Evolutionary conservation across 2,113 vertebrate species (phyloP), one percentile per base, ranked within the genome.

Genomic region (Accipiter virgatus): DNA sequence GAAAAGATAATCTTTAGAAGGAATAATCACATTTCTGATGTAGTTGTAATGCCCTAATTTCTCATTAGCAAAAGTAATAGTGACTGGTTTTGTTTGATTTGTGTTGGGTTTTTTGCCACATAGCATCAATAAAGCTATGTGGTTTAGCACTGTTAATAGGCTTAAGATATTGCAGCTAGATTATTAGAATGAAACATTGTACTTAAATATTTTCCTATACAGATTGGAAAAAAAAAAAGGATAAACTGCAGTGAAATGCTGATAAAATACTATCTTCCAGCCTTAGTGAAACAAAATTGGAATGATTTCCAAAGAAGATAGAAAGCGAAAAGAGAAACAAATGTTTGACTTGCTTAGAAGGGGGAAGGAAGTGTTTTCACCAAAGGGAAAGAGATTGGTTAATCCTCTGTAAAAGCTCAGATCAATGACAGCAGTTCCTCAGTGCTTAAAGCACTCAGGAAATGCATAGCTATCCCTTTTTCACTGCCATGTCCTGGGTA

Each of bases 331-430:
- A 88, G 32, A 66, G 27, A 75, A 71, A 72, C 75, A 86, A 0
- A 0, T 81, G 42, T 93, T 97, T 85, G 66, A 72, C 75, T 81
- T 82, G 81, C 70, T 95, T 93, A 63, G 88, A 94, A 94, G 23
- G 66, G 48, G 81, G 59, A 95, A 95, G 81, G 59, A 95, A 95
- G 31, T 8, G 5, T 95, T 94, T 95, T 95, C 67, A 93, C 62
- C 56, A 62, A 79, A 71, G 59, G 88, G 87, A 79, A 63, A 38
- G 58, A 88, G 67, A 81, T 72, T 87, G 67, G 42, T 77, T 89
- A 88, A 70, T 87, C 47, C 75, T 83, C 58, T 67, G 10, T 80
- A 84, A 95, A 95, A 94, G 40, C 86, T 92, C 74, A 66, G 34
- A 90, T 89, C 88, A 94, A 58, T 83, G 50, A 55, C 36, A 82